Evolutionary conservation across 2,113 vertebrate species (phyloP).

Genomic region (Ibidorhyncha struthersii): DNA sequence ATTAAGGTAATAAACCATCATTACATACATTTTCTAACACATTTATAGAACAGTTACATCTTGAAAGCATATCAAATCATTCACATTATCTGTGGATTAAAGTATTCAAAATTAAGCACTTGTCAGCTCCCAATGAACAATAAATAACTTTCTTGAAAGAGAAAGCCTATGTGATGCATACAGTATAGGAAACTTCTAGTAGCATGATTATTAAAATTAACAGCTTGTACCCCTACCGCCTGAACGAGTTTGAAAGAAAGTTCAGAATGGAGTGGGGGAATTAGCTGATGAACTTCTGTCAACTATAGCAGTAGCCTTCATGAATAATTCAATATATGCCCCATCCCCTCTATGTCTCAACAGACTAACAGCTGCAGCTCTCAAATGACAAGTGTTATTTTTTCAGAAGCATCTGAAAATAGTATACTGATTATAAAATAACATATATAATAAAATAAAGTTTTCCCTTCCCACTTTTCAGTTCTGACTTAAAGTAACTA

Average conservation of each 20-base stretch:
- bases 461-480: neutral
- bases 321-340: conserved; percentile 58
- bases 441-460: conserved; percentile 14
- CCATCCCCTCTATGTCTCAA: conserved; percentile 34
- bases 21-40: neutral
- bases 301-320: conserved; percentile 45
- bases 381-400: conserved; percentile 54
- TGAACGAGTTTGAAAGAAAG: conserved; percentile 9
- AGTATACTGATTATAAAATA: conserved; percentile 45
- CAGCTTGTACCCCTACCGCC: conserved; percentile 6
- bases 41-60: neutral
- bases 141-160: neutral
- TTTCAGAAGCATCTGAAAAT: conserved; percentile 50
- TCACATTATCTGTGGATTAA: neutral
- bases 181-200: neutral
- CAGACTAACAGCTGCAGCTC: conserved; percentile 60
- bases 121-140: neutral
- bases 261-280: conserved; percentile 39
- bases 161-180: neutral
- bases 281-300: conserved; percentile 61
- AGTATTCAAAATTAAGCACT: neutral
- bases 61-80: neutral
- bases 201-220: conserved; percentile 14
- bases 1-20: neutral
- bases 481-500: neutral